Percentiles rank a stretch among this genome's conserved stretches.
These are phyloP conservation scores for Holothuria glaberrima DNA, from an alignment of 35 echinoderm and acorn worm genomes.

Conservation along the genomic window DNA sequence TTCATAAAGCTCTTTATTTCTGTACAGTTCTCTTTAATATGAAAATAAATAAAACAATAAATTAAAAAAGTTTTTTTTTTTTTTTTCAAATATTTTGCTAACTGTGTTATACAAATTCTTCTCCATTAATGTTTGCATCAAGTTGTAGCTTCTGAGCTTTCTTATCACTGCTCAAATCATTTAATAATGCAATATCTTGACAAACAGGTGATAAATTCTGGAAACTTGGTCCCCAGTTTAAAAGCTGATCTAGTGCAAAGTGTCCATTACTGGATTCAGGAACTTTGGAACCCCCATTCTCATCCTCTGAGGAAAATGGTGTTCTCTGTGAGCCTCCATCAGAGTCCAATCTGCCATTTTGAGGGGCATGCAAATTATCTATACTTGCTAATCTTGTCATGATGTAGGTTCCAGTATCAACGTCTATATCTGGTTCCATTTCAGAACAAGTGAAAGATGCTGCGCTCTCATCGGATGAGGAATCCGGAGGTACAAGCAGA, in stretches of 20 bases:
- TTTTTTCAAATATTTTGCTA: not conserved
- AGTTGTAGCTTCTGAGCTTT: conserved; percentile 41
- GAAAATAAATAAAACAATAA: conserved; percentile 17
- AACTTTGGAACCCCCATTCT: conserved; percentile 49
- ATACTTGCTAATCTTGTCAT: conserved; percentile 78
- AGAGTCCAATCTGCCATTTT: conserved; percentile 76
- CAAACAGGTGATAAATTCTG: conserved; percentile 85
- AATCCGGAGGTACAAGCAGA: conserved; percentile 84
- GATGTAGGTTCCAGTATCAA: conserved; percentile 59
- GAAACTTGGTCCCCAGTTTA: conserved; percentile 95
- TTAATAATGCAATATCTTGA: conserved; percentile 86
- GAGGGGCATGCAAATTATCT: conserved; percentile 57
- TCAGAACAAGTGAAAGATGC: conserved; percentile 99
- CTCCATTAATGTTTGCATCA: conserved; percentile 56
- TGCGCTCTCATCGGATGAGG: conserved; percentile 84
- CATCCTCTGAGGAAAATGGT: conserved; percentile 89
- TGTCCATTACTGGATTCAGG: conserved; percentile 69
- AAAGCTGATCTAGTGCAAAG: conserved; percentile 80
- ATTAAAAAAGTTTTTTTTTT: not conserved
- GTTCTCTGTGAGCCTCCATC: conserved; percentile 87
- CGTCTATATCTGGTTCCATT: conserved; percentile 77
- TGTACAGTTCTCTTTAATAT: conserved; percentile 15
- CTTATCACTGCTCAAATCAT: conserved; percentile 66
- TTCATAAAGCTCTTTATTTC: not conserved
- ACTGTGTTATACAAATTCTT: conserved; percentile 77